Evolutionary conservation across 2,113 vertebrate species (phyloP).

Genomic region (Tenebrosternarchus preto): DNA sequence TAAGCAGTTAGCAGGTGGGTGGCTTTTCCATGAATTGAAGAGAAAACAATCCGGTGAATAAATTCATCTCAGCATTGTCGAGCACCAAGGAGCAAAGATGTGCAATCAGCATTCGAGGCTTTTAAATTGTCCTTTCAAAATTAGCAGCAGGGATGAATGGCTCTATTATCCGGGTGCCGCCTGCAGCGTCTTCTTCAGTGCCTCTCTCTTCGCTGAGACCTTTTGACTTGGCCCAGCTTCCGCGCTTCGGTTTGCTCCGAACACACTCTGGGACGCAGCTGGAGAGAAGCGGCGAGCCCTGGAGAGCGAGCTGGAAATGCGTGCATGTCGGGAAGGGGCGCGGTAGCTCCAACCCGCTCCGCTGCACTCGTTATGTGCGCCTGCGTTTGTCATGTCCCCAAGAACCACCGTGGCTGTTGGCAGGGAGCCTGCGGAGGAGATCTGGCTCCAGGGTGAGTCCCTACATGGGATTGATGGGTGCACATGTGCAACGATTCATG

Average conservation of each 20-base stretch:
- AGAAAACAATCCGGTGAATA: not conserved
- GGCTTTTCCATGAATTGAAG: not conserved
- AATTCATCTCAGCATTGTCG: not conserved
- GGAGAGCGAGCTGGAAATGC: conserved; percentile 64
- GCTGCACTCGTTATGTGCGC: conserved; percentile 65
- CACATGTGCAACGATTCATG: conserved; percentile 1
- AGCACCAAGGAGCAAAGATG: too few relatives aligned
- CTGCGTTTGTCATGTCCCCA: conserved; percentile 12
- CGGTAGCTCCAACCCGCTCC: conserved; percentile 16
- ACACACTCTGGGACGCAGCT: conserved; percentile 41
- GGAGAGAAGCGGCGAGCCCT: conserved; percentile 68
- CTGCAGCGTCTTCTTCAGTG: too few relatives aligned
- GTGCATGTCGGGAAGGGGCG: conserved; percentile 59
- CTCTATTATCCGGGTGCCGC: too few relatives aligned
- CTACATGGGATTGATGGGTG: conserved; percentile 48
- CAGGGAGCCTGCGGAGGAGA: conserved; percentile 61
- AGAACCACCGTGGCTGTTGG: conserved; percentile 57
- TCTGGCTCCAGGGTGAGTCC: conserved; percentile 51
- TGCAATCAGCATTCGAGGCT: too few relatives aligned
- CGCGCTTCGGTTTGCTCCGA: conserved; percentile 25
- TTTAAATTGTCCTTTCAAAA: too few relatives aligned
- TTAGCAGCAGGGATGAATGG: too few relatives aligned
- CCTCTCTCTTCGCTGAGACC: too few relatives aligned
- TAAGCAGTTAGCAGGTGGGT: not conserved
- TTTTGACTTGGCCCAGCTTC: not conserved